These are phyloP conservation scores for Daktulosphaira vitifoliae DNA, from an alignment of 1,140 invertebrate genomes.

Conservation along the genomic window DNA sequence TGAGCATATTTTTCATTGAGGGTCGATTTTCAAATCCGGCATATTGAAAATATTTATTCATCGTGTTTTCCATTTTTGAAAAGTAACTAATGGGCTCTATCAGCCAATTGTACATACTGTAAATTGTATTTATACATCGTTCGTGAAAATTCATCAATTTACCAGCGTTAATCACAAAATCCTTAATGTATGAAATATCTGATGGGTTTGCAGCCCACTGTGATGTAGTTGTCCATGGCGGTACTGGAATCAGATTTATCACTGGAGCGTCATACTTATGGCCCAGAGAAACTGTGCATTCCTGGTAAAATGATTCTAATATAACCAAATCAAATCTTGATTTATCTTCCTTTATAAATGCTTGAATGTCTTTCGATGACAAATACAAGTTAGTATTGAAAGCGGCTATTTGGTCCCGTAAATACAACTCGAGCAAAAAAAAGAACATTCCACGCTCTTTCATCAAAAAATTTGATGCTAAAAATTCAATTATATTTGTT, in stretches of 20 bases:
- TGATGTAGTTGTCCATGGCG: slow-evolving; percentile 5
- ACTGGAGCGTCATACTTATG: slow-evolving; percentile 36
- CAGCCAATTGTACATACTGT: background rate
- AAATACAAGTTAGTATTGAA: background rate
- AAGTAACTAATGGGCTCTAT: background rate
- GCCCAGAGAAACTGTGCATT: slow-evolving; percentile 38
- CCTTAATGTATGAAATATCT: slow-evolving; percentile 29
- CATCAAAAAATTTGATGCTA: background rate
- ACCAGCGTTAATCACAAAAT: slow-evolving; percentile 7
- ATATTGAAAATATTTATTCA: slow-evolving; percentile 21
- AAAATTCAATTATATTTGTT: background rate
- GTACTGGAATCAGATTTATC: background rate
- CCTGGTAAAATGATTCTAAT: slow-evolving; percentile 36
- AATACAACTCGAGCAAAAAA: background rate
- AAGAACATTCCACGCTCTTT: background rate
- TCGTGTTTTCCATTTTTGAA: background rate
- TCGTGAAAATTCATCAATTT: slow-evolving; percentile 25
- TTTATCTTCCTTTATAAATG: slow-evolving; percentile 9
- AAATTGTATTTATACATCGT: slow-evolving; percentile 1
- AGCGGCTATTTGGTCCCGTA: background rate
- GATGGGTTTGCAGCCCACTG: slow-evolving; percentile 3
- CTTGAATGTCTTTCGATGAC: background rate
- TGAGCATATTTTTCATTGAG: slow-evolving; percentile 41
- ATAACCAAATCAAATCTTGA: slow-evolving; percentile 37
- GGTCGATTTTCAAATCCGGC: slow-evolving; percentile 34